Conservation (phyloP, 2,113 vertebrate species). For the Archilochus colubris region DNA sequence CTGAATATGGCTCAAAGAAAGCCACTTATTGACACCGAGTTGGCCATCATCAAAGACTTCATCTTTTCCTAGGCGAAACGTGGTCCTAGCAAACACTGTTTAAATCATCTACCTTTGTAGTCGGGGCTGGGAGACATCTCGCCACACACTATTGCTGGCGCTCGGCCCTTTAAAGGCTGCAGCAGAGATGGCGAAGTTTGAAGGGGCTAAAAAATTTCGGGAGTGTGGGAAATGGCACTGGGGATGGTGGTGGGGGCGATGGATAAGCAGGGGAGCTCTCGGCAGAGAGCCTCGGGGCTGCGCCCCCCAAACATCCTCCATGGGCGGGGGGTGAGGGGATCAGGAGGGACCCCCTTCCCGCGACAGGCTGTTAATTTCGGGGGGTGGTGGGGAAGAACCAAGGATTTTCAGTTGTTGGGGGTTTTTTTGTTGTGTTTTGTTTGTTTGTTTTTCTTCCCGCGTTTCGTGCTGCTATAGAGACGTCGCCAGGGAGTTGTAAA, state of each 20-base stretch:
- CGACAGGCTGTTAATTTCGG: not conserved
- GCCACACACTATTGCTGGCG: conserved; percentile 38
- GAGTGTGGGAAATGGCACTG: conserved; percentile 46
- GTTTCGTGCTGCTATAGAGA: not conserved
- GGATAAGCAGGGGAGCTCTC: not conserved
- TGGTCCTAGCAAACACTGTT: conserved; percentile 64
- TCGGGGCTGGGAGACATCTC: conserved; percentile 51
- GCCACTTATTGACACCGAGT: conserved; percentile 89
- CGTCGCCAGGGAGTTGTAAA: not conserved
- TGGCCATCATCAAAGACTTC: conserved; percentile 88
- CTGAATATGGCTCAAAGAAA: conserved; percentile 87
- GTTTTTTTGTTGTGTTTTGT: too few relatives aligned
- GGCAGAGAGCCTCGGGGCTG: not conserved
- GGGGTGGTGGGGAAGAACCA: not conserved
- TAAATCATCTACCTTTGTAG: conserved; percentile 76
- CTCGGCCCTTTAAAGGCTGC: conserved; percentile 27
- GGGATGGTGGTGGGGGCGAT: too few relatives aligned
- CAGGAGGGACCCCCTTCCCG: not conserved
- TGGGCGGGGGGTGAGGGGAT: not conserved
- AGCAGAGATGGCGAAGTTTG: conserved; percentile 10
- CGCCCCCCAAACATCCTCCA: not conserved
- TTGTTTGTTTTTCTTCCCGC: not conserved
- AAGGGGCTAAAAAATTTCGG: conserved; percentile 26
- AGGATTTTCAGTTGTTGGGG: not conserved
- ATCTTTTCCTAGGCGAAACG: conserved; percentile 74